A percentile compares a stretch with the other conserved stretches of the same genome.
These are phyloP conservation scores for Eptesicus fuscus DNA, from an alignment of 2,113 vertebrate genomes.

Conservation along the genomic window DNA sequence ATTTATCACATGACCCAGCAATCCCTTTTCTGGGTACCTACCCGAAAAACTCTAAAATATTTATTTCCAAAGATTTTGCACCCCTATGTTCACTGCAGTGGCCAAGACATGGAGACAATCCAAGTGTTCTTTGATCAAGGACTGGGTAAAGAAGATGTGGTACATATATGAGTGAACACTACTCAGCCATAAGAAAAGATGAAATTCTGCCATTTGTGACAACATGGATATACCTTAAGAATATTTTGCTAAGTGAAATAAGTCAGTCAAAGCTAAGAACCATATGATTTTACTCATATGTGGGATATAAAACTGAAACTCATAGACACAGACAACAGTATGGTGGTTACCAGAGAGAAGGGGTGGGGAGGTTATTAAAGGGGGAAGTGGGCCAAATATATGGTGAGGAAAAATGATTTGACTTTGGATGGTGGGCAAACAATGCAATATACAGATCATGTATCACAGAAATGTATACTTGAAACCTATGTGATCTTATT, in stretches of 20 bases:
- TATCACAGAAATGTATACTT: neutral
- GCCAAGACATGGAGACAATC: neutral
- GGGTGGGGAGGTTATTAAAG: neutral
- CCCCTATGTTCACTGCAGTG: neutral
- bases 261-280: neutral
- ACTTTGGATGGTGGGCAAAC: neutral
- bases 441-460: neutral
- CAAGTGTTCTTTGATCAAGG: neutral
- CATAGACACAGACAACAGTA: neutral
- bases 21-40: neutral
- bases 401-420: neutral
- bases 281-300: neutral
- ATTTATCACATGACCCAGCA: neutral
- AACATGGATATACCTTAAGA: neutral
- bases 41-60: neutral
- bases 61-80: neutral
- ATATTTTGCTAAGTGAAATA: neutral
- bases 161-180: neutral
- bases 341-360: neutral
- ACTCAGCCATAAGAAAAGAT: neutral
- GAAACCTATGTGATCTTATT: neutral
- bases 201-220: neutral
- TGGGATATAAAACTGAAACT: neutral
- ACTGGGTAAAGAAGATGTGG: neutral
- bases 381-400: neutral